Evolutionary conservation across 2,797 vertebrate species (phyloP).

Genomic region (Takifugu ocellatus): DNA sequence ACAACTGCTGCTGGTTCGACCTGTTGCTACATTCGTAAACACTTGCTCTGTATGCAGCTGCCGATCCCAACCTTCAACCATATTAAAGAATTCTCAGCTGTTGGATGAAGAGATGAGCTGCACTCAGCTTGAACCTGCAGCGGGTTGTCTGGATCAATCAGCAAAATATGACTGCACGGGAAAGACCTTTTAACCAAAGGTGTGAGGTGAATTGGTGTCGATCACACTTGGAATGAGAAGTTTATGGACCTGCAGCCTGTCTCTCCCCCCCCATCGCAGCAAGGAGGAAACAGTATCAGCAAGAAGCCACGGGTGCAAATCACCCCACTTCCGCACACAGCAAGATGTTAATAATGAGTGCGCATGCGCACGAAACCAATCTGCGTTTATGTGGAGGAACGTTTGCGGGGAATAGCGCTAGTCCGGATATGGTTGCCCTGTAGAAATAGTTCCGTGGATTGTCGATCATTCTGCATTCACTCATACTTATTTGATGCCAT

Average conservation of each 20-base stretch:
- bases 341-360: background rate
- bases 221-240: constrained; percentile 22
- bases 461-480: constrained; percentile 14
- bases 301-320: constrained; percentile 1
- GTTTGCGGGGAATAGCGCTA: constrained; percentile 1
- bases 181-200: constrained; percentile 43
- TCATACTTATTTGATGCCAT: constrained; percentile 16
- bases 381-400: background rate
- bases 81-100: constrained; percentile 49
- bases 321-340: background rate
- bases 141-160: constrained; percentile 42
- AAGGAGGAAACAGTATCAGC: too few species aligned
- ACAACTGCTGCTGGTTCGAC: constrained; percentile 28
- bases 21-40: constrained; percentile 44
- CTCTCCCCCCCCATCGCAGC: background rate
- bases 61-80: constrained; percentile 33
- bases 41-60: constrained; percentile 42
- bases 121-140: constrained; percentile 55
- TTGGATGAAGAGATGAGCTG: constrained; percentile 39
- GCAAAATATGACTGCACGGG: constrained; percentile 27
- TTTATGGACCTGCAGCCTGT: constrained; percentile 1
- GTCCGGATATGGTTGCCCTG: too few species aligned
- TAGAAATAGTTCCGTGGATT: background rate
- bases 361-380: background rate
- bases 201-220: constrained; percentile 33